Evolutionary conservation across 2,888 invertebrate genomes (phyloP).

Genomic region (Rutpela maculata): DNA sequence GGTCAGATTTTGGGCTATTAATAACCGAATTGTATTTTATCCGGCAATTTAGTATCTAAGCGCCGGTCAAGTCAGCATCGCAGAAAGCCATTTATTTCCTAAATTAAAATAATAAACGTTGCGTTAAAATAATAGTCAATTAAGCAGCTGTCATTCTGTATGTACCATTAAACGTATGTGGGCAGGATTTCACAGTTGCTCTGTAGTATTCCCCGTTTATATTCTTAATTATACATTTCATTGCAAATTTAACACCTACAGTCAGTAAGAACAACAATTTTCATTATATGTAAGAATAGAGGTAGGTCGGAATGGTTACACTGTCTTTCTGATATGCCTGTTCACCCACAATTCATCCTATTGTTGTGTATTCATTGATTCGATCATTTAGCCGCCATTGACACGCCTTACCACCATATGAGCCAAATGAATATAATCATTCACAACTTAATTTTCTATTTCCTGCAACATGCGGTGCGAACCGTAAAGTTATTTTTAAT

Average conservation of each 20-base stretch:
- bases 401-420: slow-evolving; percentile 9
- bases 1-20: not conserved
- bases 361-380: not conserved
- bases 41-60: slow-evolving; percentile 7
- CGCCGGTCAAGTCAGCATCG: slow-evolving; percentile 5
- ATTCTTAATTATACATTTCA: slow-evolving; percentile 33
- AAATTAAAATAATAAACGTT: slow-evolving; percentile 28
- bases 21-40: slow-evolving; percentile 1
- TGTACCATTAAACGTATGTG: slow-evolving; percentile 32
- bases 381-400: slow-evolving; percentile 10
- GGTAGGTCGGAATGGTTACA: not conserved
- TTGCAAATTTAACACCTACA: slow-evolving; percentile 35
- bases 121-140: slow-evolving; percentile 27
- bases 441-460: slow-evolving; percentile 19
- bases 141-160: slow-evolving; percentile 19
- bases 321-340: not conserved
- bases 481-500: not conserved
- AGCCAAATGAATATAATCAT: slow-evolving; percentile 11
- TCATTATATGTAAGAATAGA: slow-evolving; percentile 13
- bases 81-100: slow-evolving; percentile 13
- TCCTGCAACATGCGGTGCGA: not conserved
- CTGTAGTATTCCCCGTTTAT: slow-evolving; percentile 25
- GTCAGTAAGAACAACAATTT: not conserved
- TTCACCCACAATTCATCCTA: slow-evolving; percentile 21
- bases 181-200: slow-evolving; percentile 13